Evolutionary conservation across 30 jellyfish, hydroid and myxozoan genomes (phyloP).

Genomic region (Clytia hemisphaerica): DNA sequence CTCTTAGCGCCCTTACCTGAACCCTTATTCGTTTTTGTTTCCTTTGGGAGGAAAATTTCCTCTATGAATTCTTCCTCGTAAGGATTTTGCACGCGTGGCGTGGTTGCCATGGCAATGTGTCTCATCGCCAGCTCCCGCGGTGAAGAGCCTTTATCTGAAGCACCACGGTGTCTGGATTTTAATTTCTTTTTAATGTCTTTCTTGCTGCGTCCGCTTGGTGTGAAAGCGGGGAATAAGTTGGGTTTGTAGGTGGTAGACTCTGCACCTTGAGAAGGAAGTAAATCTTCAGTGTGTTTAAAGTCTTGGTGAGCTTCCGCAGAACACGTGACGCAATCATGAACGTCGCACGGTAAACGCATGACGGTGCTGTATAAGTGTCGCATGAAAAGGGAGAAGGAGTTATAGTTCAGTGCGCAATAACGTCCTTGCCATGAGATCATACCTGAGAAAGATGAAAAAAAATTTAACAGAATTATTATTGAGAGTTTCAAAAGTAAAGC

Average conservation of each 20-base stretch:
- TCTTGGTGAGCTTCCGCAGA: slow-evolving; percentile 32
- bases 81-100: slow-evolving; percentile 25
- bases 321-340: slow-evolving; percentile 28
- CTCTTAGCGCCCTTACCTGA: too few relatives aligned
- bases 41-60: slow-evolving; percentile 14
- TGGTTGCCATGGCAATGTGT: neutral
- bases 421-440: slow-evolving; percentile 58
- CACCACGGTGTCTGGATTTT: neutral
- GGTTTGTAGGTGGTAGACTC: neutral
- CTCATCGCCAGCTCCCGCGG: slow-evolving; percentile 13
- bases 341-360: slow-evolving; percentile 35
- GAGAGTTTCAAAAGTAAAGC: neutral
- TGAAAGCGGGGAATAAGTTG: slow-evolving; percentile 7
- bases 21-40: slow-evolving; percentile 7
- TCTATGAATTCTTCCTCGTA: slow-evolving; percentile 32
- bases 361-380: slow-evolving; percentile 37
- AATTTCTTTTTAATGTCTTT: slow-evolving; percentile 6
- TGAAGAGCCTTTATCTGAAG: neutral
- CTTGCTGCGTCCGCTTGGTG: neutral
- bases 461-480: neutral
- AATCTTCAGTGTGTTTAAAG: slow-evolving; percentile 3
- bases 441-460: slow-evolving; percentile 2
- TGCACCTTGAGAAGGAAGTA: neutral
- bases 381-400: slow-evolving; percentile 10
- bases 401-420: slow-evolving; percentile 29